Evolutionary conservation across 2,113 vertebrate genomes (phyloP).

Genomic region (Penelope pileata): DNA sequence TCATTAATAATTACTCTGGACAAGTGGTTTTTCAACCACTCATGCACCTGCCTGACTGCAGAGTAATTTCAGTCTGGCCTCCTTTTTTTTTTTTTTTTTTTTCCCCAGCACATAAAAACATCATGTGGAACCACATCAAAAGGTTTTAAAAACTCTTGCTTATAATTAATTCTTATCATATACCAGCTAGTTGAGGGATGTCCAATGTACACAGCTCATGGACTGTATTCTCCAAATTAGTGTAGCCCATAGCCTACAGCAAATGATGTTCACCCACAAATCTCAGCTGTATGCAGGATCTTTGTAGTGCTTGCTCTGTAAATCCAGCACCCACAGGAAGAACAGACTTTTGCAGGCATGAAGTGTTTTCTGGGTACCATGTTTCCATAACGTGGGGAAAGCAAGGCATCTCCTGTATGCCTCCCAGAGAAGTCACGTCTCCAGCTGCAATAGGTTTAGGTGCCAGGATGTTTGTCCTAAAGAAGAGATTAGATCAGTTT

Average conservation of each 20-base stretch:
- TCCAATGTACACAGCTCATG: background rate
- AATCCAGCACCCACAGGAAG: background rate
- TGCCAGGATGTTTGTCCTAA: background rate
- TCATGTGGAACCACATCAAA: background rate
- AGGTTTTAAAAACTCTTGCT: background rate
- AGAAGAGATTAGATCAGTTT: background rate
- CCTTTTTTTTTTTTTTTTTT: background rate
- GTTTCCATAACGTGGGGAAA: background rate
- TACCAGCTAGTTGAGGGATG: background rate
- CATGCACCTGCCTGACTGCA: background rate
- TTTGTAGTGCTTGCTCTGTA: background rate
- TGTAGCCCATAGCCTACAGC: background rate
- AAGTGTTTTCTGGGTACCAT: background rate
- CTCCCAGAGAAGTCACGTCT: background rate
- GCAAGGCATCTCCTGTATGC: background rate
- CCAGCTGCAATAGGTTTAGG: background rate
- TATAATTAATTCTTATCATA: background rate
- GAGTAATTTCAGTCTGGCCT: background rate
- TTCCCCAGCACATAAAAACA: background rate
- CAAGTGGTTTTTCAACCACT: constrained; percentile 33
- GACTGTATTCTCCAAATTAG: background rate
- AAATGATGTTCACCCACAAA: background rate
- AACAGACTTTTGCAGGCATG: background rate
- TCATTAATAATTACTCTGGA: constrained; percentile 42
- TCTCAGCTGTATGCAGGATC: background rate